Evolutionary conservation across 1,140 invertebrate species (phyloP), one percentile per base, ranked within the genome.

Genomic region (Conus betulinus): DNA sequence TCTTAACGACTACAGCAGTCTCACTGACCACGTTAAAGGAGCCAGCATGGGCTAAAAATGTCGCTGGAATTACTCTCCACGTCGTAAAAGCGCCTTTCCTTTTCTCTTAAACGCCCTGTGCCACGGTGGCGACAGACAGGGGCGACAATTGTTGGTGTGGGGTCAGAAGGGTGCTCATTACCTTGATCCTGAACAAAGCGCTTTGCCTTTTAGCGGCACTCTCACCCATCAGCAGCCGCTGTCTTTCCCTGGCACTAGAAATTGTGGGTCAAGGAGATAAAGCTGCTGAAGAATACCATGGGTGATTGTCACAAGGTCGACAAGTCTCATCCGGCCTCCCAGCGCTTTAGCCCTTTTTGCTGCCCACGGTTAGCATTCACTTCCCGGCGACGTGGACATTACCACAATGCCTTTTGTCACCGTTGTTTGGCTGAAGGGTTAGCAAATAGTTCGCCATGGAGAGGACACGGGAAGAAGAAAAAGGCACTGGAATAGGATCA

Each of bases 151-250:
- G 17, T 7, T 17, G 20, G 67, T 20, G 3, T 74, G 67, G 67
- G 20, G n/a, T 25, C 7, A 1, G 67, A 74, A 74, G 67, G 23
- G 67, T 74, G 7, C n/a, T 74, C 67, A 23, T 74, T 74, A 74
- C 67, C n/a, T 74, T 74, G 67, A 74, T 74, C 67, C 67, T 60
- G 67, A 7, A 74, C 67, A 74, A 74, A 74, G 67, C 67, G 67
- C 67, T 25, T 7, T 74, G 67, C 67, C 67, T 74, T 74, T 74
- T 74, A 74, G 20, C 67, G 5, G 20, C 67, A 7, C n/a, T 20
- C 7, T 74, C 67, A 25, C 67, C 11, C 67, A 74, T 74, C 67
- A 74, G 67, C 67, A 20, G 67, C 67, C 17, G 20, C 20, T 23
- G 67, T 25, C 17, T 25, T 7, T 25, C 67, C 17, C 67, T 74